Conservation (phyloP, 2,113 vertebrate species). For the Datnioides undecimradiatus region DNA sequence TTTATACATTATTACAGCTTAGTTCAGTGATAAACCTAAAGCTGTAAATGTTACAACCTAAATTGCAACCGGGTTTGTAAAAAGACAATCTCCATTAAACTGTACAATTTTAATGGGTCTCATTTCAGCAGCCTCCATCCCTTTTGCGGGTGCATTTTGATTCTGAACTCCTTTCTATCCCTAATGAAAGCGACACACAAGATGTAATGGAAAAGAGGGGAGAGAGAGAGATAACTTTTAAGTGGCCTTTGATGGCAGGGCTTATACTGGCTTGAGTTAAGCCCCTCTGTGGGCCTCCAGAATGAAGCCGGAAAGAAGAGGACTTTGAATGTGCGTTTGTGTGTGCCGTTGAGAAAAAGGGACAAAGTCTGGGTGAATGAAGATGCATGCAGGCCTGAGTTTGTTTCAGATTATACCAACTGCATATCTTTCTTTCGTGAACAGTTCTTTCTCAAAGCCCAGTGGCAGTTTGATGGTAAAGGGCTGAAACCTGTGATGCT, state of each 20-base stretch:
- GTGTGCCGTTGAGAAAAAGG: slow-evolving; percentile 15
- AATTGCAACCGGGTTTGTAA: slow-evolving; percentile 11
- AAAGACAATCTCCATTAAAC: slow-evolving; percentile 30
- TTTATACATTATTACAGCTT: not conserved
- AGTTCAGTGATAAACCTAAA: not conserved
- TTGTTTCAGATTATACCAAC: slow-evolving; percentile 41
- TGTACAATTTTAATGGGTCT: slow-evolving; percentile 38
- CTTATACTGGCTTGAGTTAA: slow-evolving; percentile 68
- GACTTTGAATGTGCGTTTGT: slow-evolving; percentile 1
- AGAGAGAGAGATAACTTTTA: slow-evolving; percentile 56
- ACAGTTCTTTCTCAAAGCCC: slow-evolving; percentile 21
- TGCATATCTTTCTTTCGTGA: slow-evolving; percentile 15
- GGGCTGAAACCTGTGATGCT: not conserved
- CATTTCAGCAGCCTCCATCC: slow-evolving; percentile 33
- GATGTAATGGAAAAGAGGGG: slow-evolving; percentile 54
- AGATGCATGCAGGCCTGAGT: slow-evolving; percentile 17
- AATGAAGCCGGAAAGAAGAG: slow-evolving; percentile 33
- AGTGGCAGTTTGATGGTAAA: slow-evolving; percentile 22
- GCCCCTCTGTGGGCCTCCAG: slow-evolving; percentile 42
- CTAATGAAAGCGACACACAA: slow-evolving; percentile 53
- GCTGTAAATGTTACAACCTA: not conserved
- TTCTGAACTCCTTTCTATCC: slow-evolving; percentile 31
- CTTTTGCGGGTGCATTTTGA: slow-evolving; percentile 25
- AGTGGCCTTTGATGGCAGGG: slow-evolving; percentile 64
- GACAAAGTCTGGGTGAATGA: slow-evolving; percentile 17